Percentiles rank a stretch among this genome's conserved stretches.
Evolutionary conservation across 2,797 vertebrate species (phyloP).

Genomic region (Muraenolepis orangiensis): DNA sequence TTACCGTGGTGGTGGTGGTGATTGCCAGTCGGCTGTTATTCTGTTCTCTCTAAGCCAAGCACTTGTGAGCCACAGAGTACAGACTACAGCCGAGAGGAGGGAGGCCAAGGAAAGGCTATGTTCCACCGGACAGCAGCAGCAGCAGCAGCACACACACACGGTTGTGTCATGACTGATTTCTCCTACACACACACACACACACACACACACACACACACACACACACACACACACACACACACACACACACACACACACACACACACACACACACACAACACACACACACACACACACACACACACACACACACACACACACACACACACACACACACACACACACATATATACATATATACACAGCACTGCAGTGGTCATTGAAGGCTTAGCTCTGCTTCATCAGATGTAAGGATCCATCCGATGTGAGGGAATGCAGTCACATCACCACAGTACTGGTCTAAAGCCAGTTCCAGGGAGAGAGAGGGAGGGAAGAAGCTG

Average conservation of each 20-base stretch:
- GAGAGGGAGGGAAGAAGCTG: too few species aligned
- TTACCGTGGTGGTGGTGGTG: conserved; percentile 48
- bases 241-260: not conserved
- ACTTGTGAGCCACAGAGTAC: too few species aligned
- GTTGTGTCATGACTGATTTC: too few species aligned
- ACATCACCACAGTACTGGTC: not conserved
- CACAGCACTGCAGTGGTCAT: conserved; percentile 26
- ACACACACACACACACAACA: too few species aligned
- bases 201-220: conserved; percentile 10
- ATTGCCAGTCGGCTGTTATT: conserved; percentile 47
- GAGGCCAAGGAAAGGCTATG: conserved; percentile 22
- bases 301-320: too few species aligned
- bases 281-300: too few species aligned
- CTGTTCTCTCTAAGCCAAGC: too few species aligned
- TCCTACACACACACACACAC: not conserved
- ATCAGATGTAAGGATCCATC: conserved; percentile 23
- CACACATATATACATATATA: not conserved
- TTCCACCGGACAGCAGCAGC: conserved; percentile 57
- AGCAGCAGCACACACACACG: not conserved
- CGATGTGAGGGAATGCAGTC: conserved; percentile 19
- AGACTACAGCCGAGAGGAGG: conserved; percentile 33
- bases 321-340: not conserved
- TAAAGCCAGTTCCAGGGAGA: not conserved
- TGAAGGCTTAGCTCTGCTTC: conserved; percentile 29
- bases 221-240: not conserved